Evolutionary conservation across 2,113 vertebrate species (phyloP).

Genomic region (Tapirus terrestris): DNA sequence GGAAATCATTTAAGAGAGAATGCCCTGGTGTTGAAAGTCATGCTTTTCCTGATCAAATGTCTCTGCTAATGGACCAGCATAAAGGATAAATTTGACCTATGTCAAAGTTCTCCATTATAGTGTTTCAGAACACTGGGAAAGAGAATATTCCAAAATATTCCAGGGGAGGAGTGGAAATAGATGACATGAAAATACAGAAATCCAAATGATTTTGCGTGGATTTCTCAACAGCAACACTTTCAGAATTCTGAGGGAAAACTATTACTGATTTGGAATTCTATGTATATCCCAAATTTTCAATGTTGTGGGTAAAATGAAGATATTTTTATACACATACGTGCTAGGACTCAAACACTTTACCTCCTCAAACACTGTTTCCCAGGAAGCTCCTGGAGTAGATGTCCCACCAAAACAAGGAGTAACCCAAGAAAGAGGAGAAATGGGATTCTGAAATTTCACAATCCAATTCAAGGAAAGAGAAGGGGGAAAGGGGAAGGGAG

Average conservation of each 20-base stretch:
- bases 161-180: not conserved
- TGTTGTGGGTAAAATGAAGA: not conserved
- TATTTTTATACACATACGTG: not conserved
- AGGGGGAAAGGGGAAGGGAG: not conserved
- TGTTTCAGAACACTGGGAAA: not conserved
- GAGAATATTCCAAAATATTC: not conserved
- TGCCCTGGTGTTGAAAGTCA: not conserved
- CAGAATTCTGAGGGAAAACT: not conserved
- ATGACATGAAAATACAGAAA: not conserved
- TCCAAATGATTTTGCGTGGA: not conserved
- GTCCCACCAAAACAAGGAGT: not conserved
- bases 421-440: not conserved
- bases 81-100: not conserved
- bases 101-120: not conserved
- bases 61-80: not conserved
- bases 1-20: not conserved
- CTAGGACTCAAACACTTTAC: not conserved
- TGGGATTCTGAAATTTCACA: not conserved
- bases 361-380: not conserved
- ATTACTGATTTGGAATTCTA: not conserved
- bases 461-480: not conserved
- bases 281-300: not conserved
- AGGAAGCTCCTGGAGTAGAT: not conserved
- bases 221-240: not conserved
- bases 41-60: not conserved